Evolutionary conservation across 2,113 vertebrate genomes (phyloP).

Genomic region (Ceyx margarethae): DNA sequence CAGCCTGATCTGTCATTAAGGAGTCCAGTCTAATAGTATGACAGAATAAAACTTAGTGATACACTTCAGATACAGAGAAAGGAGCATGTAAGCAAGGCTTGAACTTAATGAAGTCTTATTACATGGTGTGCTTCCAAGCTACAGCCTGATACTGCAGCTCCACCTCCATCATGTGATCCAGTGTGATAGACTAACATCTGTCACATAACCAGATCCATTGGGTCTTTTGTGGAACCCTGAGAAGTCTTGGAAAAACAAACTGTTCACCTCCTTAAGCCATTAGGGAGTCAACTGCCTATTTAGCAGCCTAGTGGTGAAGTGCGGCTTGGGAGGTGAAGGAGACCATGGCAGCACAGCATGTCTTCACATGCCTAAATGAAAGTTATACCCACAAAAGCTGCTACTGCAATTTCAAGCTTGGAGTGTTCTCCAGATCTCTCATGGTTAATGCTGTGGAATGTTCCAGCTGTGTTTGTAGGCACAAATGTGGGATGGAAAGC

Average conservation of each 20-base stretch:
- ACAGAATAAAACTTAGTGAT: neutral
- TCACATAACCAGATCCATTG: conserved; percentile 9
- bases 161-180: neutral
- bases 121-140: neutral
- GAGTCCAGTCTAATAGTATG: neutral
- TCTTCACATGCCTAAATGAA: conserved; percentile 38
- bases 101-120: neutral
- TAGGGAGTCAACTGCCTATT: neutral
- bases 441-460: conserved; percentile 33
- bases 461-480: conserved; percentile 32
- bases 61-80: neutral
- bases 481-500: conserved; percentile 6
- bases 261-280: neutral
- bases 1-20: neutral
- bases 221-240: conserved; percentile 11
- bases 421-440: conserved; percentile 13
- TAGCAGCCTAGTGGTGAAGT: neutral
- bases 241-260: neutral
- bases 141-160: neutral
- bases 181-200: neutral
- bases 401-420: conserved; percentile 35
- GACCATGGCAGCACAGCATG: neutral
- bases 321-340: neutral
- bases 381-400: conserved; percentile 28
- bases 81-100: neutral